Percentiles rank a stretch among this genome's conserved stretches.
Conservation (phyloP, 2,113 vertebrate species). For the Bambusicola thoracicus region DNA sequence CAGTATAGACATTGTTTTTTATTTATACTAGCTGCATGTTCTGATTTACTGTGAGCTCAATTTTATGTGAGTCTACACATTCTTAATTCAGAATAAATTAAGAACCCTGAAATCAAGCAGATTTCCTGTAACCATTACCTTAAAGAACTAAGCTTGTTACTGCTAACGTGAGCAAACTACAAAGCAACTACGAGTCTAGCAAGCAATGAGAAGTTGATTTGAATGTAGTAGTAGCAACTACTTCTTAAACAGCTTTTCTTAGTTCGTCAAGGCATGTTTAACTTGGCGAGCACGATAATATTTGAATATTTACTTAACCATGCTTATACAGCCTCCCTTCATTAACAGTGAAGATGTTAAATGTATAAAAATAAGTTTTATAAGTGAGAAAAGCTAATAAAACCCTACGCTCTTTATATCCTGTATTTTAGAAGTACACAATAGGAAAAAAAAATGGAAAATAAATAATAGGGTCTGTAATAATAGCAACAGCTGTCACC, state of each 20-base stretch:
- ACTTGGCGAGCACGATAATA: neutral
- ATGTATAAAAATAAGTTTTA: neutral
- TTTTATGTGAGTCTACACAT: neutral
- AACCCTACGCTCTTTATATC: neutral
- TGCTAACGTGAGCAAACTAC: neutral
- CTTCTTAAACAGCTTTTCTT: slow-evolving; percentile 1
- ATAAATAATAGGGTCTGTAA: neutral
- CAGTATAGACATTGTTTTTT: neutral
- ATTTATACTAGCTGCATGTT: neutral
- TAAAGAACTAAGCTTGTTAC: neutral
- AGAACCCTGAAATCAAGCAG: neutral
- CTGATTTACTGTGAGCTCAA: neutral
- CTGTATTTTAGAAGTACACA: neutral
- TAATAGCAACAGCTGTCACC: neutral
- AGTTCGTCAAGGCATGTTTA: neutral
- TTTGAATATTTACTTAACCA: neutral
- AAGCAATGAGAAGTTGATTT: neutral
- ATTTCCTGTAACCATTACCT: neutral
- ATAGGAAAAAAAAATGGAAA: slow-evolving; percentile 7
- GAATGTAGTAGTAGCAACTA: neutral
- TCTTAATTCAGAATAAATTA: neutral
- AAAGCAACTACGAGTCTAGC: neutral
- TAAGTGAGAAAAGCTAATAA: neutral
- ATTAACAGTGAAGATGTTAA: neutral
- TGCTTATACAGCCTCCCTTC: neutral